Percentiles rank a stretch among this genome's conserved stretches.
These are phyloP conservation scores for Porites australiensis DNA, from an alignment of 64 coral and sea anemone genomes.

Conservation along the genomic window DNA sequence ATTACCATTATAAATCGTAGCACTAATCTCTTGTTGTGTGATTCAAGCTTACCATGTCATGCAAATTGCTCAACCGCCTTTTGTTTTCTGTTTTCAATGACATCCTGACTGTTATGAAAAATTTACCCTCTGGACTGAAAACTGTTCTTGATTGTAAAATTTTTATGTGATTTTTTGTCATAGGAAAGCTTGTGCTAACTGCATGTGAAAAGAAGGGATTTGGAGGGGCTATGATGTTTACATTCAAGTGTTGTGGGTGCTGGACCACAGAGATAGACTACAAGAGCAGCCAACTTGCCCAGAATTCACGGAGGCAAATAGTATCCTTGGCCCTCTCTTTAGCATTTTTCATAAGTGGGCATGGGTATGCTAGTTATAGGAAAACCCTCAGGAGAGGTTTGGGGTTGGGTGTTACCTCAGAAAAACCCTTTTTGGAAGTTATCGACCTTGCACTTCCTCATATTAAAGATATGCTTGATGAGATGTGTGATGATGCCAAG, in stretches of 20 bases:
- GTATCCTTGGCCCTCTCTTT: constrained; percentile 71
- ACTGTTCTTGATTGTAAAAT: background rate
- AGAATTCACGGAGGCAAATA: constrained; percentile 15
- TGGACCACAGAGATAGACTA: constrained; percentile 25
- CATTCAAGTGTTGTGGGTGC: constrained; percentile 44
- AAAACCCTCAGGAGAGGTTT: constrained; percentile 51
- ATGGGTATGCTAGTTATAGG: constrained; percentile 45
- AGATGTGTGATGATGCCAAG: constrained; percentile 73
- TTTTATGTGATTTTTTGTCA: background rate
- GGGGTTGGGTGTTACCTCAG: constrained; percentile 27
- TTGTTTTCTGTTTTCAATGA: constrained; percentile 11
- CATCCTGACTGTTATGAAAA: constrained; percentile 3
- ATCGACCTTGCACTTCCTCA: constrained; percentile 33
- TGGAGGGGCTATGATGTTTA: constrained; percentile 9
- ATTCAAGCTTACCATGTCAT: constrained; percentile 15
- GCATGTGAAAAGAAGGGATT: background rate
- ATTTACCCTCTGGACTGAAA: constrained; percentile 15
- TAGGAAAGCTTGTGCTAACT: constrained; percentile 25
- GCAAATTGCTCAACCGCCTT: background rate
- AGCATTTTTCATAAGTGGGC: constrained; percentile 65
- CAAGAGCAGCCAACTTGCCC: constrained; percentile 59
- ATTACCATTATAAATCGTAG: background rate
- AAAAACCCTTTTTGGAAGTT: constrained; percentile 48
- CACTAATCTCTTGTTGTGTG: constrained; percentile 7
- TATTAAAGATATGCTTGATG: constrained; percentile 65